Evolutionary conservation across 2,888 invertebrate genomes (phyloP).

Genomic region (Eupelmus urozonus): DNA sequence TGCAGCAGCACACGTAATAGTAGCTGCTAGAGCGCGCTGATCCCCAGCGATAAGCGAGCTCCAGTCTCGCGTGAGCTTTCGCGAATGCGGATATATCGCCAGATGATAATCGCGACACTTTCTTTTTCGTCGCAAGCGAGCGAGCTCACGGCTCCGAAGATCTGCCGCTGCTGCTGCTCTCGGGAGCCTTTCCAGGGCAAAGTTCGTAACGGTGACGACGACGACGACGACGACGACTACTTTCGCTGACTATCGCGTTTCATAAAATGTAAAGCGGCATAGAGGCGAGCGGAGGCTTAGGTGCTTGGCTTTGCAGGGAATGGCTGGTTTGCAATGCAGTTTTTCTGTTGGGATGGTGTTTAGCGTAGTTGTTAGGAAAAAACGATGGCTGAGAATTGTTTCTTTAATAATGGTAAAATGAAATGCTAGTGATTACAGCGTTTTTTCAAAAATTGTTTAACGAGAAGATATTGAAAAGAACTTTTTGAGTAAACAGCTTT

Average conservation of each 20-base stretch:
- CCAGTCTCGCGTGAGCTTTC: slow-evolving; percentile 25
- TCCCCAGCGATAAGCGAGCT: background rate
- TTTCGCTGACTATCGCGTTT: slow-evolving; percentile 1
- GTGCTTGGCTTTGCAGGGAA: background rate
- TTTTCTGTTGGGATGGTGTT: background rate
- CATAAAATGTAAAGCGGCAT: slow-evolving; percentile 5
- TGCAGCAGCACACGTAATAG: slow-evolving; percentile 29
- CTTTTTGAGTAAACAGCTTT: no score
- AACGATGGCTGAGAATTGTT: no score
- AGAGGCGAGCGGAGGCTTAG: background rate
- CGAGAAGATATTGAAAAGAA: no score
- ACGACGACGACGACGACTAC: slow-evolving; percentile 7
- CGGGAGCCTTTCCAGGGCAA: slow-evolving; percentile 32
- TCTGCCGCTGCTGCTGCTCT: no score
- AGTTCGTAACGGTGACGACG: slow-evolving; percentile 3
- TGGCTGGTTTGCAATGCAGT: background rate
- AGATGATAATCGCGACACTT: slow-evolving; percentile 51
- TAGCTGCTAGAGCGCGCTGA: no score
- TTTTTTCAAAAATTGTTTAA: no score
- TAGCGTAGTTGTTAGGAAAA: no score
- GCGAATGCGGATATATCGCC: slow-evolving; percentile 40
- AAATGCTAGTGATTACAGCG: no score
- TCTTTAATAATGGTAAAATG: no score
- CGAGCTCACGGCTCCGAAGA: no score
- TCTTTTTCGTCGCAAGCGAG: slow-evolving; percentile 52